phyloP scores from a whole-genome alignment of 2,888 invertebrate species.

The Conchocele bisecta region DNA sequence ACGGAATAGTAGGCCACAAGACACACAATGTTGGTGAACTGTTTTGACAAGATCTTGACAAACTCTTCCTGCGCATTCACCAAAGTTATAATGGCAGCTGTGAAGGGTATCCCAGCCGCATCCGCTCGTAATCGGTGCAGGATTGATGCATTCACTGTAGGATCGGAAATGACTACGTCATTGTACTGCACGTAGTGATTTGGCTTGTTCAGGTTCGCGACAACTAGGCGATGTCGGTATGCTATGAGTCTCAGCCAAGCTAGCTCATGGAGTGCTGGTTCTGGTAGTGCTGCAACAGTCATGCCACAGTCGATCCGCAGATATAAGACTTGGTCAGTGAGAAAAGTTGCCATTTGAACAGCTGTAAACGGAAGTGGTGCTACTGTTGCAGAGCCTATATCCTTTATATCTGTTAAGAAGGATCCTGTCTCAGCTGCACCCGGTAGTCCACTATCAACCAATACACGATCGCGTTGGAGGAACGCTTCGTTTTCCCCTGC shows the following conservation, averaged over 20 bases:
- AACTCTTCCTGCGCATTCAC: not conserved
- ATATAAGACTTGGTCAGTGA: slow-evolving; percentile 1
- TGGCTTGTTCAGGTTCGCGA: not conserved
- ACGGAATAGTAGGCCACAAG: not conserved
- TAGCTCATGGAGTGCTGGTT: not conserved
- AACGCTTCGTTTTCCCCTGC: too few species aligned
- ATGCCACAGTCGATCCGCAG: not conserved
- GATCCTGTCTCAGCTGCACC: too few species aligned
- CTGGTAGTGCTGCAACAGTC: not conserved
- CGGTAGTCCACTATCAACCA: too few species aligned
- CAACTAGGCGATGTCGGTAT: not conserved
- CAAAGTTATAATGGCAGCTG: too few species aligned
- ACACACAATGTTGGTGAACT: not conserved
- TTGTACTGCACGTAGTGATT: not conserved
- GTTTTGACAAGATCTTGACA: not conserved
- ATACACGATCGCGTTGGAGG: too few species aligned
- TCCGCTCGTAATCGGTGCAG: too few species aligned
- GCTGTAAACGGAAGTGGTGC: too few species aligned
- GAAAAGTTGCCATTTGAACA: not conserved
- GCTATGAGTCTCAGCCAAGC: not conserved
- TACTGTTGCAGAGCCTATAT: too few species aligned
- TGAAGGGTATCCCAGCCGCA: too few species aligned
- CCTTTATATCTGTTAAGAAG: too few species aligned
- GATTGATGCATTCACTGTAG: not conserved
- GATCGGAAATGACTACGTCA: not conserved